Evolutionary conservation across 2,888 invertebrate species (phyloP).

Genomic region (Phaonia tiefii): DNA sequence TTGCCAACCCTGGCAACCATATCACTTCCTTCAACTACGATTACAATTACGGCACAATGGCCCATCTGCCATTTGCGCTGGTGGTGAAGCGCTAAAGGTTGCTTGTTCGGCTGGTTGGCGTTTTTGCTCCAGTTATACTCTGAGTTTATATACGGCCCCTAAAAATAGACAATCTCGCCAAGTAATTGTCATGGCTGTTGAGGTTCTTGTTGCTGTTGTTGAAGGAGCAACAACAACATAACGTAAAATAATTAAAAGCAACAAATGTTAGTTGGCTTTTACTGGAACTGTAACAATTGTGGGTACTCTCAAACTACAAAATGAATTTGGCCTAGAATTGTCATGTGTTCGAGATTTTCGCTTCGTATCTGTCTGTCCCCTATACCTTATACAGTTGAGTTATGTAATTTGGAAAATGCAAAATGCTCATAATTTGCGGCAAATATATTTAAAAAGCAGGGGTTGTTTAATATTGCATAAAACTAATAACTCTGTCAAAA

Average conservation of each 20-base stretch:
- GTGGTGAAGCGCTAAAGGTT: conserved; percentile 9
- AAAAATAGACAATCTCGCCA: conserved; percentile 47
- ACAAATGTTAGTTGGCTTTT: conserved; percentile 50
- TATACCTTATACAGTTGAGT: background rate
- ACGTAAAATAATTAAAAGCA: conserved; percentile 62
- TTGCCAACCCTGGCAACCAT: background rate
- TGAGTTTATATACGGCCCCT: conserved; percentile 15
- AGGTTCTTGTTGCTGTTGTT: conserved; percentile 1
- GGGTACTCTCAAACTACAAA: background rate
- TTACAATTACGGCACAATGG: background rate
- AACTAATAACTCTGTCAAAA: too few species aligned
- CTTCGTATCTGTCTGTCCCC: too few species aligned
- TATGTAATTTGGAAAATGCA: conserved; percentile 14
- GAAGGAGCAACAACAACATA: conserved; percentile 1
- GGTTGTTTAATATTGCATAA: too few species aligned
- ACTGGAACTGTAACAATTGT: background rate
- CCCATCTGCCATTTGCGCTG: background rate
- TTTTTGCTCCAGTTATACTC: conserved; percentile 6
- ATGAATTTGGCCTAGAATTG: background rate
- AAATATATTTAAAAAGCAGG: background rate
- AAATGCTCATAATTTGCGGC: background rate
- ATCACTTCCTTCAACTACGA: background rate
- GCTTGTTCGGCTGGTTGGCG: background rate
- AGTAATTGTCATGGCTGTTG: conserved; percentile 39
- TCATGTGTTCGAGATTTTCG: background rate